Evolutionary conservation across 53 echinoderm and acorn worm species (phyloP).

Genomic region (Astropecten irregularis): DNA sequence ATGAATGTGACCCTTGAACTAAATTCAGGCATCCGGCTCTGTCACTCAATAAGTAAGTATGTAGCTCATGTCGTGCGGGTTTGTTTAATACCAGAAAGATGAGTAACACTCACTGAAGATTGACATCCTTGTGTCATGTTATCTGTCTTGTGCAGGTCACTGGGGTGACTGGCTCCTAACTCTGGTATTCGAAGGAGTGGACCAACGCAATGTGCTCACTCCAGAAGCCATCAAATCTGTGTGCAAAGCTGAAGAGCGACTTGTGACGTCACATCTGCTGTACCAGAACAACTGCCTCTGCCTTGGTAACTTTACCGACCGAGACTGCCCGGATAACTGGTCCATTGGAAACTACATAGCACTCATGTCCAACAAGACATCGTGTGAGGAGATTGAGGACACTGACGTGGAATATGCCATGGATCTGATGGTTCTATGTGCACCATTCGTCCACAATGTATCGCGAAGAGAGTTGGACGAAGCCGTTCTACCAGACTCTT

Average conservation of each 20-base stretch:
- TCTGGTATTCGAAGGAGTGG: constrained; percentile 47
- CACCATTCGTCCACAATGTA: constrained; percentile 47
- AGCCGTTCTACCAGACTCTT: not conserved
- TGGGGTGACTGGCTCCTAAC: not conserved
- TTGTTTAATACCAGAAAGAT: too few species aligned
- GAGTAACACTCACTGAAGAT: too few species aligned
- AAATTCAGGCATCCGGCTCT: constrained; percentile 2
- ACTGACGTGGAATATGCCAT: constrained; percentile 48
- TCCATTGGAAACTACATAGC: constrained; percentile 80
- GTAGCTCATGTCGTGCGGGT: too few species aligned
- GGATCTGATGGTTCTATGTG: constrained; percentile 51
- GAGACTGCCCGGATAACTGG: constrained; percentile 45
- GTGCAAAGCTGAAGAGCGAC: constrained; percentile 45
- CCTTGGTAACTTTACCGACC: not conserved
- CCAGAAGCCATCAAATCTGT: constrained; percentile 60
- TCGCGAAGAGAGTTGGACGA: not conserved
- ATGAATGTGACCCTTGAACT: not conserved
- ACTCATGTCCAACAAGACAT: constrained; percentile 62
- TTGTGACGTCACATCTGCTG: constrained; percentile 16
- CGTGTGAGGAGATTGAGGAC: constrained; percentile 66
- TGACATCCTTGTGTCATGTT: too few species aligned
- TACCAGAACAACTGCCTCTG: not conserved
- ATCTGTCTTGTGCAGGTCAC: too few species aligned
- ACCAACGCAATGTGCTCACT: constrained; percentile 26
- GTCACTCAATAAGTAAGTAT: constrained; percentile 17